These are phyloP conservation scores for Neosilurus mollespiculum DNA, from an alignment of 2,797 vertebrate species.

Conservation along the genomic window DNA sequence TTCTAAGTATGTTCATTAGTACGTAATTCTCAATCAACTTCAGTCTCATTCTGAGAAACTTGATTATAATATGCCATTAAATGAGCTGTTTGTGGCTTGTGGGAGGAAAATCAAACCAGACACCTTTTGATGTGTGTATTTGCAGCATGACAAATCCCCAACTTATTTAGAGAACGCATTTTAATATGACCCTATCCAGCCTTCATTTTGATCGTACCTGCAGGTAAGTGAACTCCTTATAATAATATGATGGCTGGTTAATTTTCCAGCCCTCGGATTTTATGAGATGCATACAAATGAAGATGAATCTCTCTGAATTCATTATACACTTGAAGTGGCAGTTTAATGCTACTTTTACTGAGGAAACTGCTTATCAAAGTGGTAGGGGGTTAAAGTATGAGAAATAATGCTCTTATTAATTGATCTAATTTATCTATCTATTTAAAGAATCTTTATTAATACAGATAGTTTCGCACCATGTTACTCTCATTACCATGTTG, in stretches of 20 bases:
- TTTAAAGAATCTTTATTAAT: too few species aligned
- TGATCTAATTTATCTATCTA: too few species aligned
- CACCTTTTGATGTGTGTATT: constrained; percentile 41
- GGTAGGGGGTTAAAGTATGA: too few species aligned
- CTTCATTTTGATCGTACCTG: constrained; percentile 70
- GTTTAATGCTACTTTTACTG: constrained; percentile 44
- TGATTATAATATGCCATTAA: not conserved
- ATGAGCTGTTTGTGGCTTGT: not conserved
- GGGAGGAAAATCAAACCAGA: constrained; percentile 18
- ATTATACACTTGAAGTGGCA: constrained; percentile 58
- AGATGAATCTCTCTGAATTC: constrained; percentile 56
- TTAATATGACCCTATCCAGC: constrained; percentile 60
- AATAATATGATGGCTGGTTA: constrained; percentile 63
- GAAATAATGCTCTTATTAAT: not conserved
- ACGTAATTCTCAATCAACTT: not conserved
- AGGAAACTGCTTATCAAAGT: constrained; percentile 45
- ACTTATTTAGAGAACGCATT: constrained; percentile 62
- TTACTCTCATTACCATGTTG: too few species aligned
- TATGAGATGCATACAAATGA: constrained; percentile 66
- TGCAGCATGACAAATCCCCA: constrained; percentile 58
- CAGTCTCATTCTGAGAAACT: not conserved
- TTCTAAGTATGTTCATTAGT: not conserved
- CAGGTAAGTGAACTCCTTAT: constrained; percentile 52
- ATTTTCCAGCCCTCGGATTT: constrained; percentile 60
- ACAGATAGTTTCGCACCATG: too few species aligned